phyloP scores from a whole-genome alignment of 2,113 vertebrate genomes.

The Ceyx melanurus region DNA sequence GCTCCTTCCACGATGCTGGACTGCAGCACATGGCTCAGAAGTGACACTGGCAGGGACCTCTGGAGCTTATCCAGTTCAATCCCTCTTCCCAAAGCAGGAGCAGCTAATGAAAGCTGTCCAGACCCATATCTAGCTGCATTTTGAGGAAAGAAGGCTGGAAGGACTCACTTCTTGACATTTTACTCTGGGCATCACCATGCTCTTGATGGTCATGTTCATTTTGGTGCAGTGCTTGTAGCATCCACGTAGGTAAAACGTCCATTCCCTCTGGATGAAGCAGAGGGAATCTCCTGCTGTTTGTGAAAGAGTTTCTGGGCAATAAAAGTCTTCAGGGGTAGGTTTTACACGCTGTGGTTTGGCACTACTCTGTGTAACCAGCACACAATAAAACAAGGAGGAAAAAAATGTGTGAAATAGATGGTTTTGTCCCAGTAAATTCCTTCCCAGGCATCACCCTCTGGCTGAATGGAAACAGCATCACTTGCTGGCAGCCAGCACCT shows the following conservation, averaged over 20 bases:
- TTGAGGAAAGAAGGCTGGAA: not conserved
- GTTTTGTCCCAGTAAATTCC: not conserved
- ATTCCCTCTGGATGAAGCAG: not conserved
- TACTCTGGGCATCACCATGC: not conserved
- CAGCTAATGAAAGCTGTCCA: not conserved
- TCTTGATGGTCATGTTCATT: not conserved
- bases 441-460: not conserved
- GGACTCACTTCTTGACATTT: not conserved
- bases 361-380: not conserved
- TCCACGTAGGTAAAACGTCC: not conserved
- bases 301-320: not conserved
- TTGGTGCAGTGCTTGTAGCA: not conserved
- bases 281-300: not conserved
- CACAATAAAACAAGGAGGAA: not conserved
- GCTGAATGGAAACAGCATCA: not conserved
- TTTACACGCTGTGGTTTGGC: not conserved
- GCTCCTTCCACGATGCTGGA: not conserved
- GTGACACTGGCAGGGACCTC: not conserved
- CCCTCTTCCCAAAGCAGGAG: not conserved
- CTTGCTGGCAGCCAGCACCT: not conserved
- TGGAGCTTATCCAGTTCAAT: rapidly evolving
- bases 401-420: not conserved
- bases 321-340: not conserved
- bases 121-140: not conserved
- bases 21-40: not conserved